Percentiles rank a stretch among this genome's conserved stretches.
phyloP scores from a whole-genome alignment of 2,888 invertebrate genomes.

The Nudaria mundana region DNA sequence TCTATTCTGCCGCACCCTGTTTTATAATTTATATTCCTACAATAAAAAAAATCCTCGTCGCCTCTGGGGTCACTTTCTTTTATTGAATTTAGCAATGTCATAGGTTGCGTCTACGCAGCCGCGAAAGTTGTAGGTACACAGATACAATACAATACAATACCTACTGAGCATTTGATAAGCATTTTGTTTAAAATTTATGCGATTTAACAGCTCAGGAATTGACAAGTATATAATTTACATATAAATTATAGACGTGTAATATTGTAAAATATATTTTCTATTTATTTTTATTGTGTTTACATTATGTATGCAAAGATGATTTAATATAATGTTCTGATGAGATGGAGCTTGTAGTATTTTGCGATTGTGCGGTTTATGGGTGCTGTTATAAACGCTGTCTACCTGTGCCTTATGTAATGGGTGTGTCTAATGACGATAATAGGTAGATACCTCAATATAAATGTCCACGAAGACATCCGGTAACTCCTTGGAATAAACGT shows the following conservation, averaged over 20 bases:
- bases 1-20: too few relatives aligned
- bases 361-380: neutral
- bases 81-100: conserved; percentile 41
- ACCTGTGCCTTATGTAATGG: neutral
- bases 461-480: neutral
- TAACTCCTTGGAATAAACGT: too few relatives aligned
- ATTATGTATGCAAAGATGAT: conserved; percentile 4
- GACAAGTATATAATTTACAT: conserved; percentile 27
- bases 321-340: neutral
- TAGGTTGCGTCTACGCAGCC: conserved; percentile 30
- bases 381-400: neutral
- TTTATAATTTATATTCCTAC: too few relatives aligned
- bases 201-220: conserved; percentile 16
- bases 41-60: conserved; percentile 42
- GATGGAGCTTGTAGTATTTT: neutral
- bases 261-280: conserved; percentile 11
- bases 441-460: neutral
- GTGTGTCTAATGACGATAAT: neutral
- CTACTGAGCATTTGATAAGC: conserved; percentile 22
- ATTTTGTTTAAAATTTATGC: conserved; percentile 26
- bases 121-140: conserved; percentile 44
- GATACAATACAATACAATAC: conserved; percentile 31
- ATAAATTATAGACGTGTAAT: conserved; percentile 23
- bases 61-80: conserved; percentile 46
- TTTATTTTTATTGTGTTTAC: conserved; percentile 1